Conservation (phyloP, 2,113 vertebrate species). For the Mystacornis crossleyi region DNA sequence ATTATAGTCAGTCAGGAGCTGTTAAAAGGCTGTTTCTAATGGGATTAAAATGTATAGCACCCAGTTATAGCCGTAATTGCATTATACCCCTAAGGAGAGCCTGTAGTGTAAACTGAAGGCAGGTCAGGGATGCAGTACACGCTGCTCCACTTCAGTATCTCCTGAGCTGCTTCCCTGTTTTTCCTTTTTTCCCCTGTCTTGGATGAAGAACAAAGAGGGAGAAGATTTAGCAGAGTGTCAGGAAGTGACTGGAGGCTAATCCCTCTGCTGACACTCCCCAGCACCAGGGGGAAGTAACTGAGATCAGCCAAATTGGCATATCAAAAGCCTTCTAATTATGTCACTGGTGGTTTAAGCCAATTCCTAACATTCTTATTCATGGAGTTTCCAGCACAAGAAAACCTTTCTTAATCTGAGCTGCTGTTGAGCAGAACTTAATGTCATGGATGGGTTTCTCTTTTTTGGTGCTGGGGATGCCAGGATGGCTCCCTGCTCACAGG, state of each 20-base stretch:
- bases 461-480: not conserved
- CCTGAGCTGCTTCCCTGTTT: constrained; percentile 54
- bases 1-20: constrained; percentile 59
- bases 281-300: constrained; percentile 66
- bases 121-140: constrained; percentile 19
- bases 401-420: constrained; percentile 25
- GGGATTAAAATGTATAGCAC: constrained; percentile 73
- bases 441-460: constrained; percentile 39
- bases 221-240: constrained; percentile 67
- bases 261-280: constrained; percentile 69
- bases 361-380: constrained; percentile 67
- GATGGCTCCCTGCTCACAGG: not conserved
- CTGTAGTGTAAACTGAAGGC: constrained; percentile 53
- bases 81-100: constrained; percentile 60
- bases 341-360: constrained; percentile 66
- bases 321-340: constrained; percentile 74
- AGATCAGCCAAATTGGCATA: constrained; percentile 71
- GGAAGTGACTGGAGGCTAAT: constrained; percentile 75
- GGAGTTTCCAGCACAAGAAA: constrained; percentile 59
- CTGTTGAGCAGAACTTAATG: constrained; percentile 15
- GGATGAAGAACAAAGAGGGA: constrained; percentile 70
- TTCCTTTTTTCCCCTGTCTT: constrained; percentile 57
- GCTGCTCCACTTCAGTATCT: constrained; percentile 30
- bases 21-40: constrained; percentile 70
- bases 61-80: constrained; percentile 57